A percentile compares a stretch with the other conserved stretches of the same genome.
phyloP scores from a whole-genome alignment of 2,888 invertebrate species.

The Apamea epomidion region DNA sequence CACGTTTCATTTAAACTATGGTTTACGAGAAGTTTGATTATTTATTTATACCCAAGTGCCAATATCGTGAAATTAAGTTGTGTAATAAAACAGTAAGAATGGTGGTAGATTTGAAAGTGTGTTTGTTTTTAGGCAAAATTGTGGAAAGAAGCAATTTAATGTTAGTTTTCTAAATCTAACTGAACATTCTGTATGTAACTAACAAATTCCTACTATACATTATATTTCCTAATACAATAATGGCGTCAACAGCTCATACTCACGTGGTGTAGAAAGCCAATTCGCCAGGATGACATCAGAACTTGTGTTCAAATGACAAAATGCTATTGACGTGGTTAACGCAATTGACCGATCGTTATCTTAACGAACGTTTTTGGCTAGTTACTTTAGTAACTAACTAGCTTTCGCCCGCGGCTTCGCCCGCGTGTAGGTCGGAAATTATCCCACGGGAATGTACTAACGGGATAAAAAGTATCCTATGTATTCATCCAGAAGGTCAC shows the following conservation, averaged over 20 bases:
- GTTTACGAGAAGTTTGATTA: background rate
- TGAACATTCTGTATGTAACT: background rate
- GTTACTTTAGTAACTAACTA: conserved; percentile 18
- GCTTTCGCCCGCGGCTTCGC: background rate
- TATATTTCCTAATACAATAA: background rate
- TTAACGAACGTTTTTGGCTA: conserved; percentile 34
- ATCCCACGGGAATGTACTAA: background rate
- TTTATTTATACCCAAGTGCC: background rate
- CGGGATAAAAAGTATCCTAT: background rate
- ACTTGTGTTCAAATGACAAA: conserved; percentile 25
- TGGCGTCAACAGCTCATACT: conserved; percentile 25
- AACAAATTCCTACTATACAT: background rate
- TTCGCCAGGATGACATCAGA: conserved; percentile 50
- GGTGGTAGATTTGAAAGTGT: background rate
- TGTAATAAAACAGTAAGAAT: background rate
- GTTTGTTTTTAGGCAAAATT: background rate
- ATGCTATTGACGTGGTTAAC: conserved; percentile 17
- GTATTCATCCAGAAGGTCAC: background rate
- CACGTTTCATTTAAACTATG: too few species aligned
- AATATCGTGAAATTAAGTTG: background rate
- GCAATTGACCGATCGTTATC: conserved; percentile 52
- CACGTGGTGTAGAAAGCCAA: conserved; percentile 23
- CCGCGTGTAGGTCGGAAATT: background rate
- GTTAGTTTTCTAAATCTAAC: background rate
- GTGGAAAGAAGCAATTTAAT: background rate